Evolutionary conservation across 1,140 invertebrate species (phyloP), one percentile per base, ranked within the genome.

Genomic region (Magallana gigas): DNA sequence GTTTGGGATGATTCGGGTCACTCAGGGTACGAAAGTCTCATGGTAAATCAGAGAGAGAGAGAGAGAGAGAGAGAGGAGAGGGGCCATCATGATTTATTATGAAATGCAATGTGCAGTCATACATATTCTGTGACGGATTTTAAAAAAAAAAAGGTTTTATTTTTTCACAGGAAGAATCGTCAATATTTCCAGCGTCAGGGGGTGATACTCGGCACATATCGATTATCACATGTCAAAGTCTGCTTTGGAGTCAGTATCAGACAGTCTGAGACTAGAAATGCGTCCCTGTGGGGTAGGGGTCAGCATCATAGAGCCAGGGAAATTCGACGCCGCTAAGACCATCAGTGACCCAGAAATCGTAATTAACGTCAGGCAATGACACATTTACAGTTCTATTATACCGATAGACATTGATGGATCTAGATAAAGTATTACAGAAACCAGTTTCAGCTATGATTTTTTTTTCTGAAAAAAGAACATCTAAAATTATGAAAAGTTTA

Each of bases 151-250:
- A 36, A 3, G 36, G 36, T 48, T 23, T 23, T 23, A 23, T 48
- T 48, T 48, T 48, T 48, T 48, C 71, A 11, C 87, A 95, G 95
- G 95, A 68, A 95, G 97, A 89, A 95, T 98, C 60, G 96, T 98
- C 23, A 97, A 97, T 82, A 94, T 98, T 4, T 96, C 96, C 4
- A 98, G 97, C 92, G 97, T 98, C 91, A 98, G 97, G 94, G 96
- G 96, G 0, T 85, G 95, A 29, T 95, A 96, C 88, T 95, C 97
- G 1, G 94, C 98, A 16, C 97, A 97, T 56, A 94, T 96, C 0
- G 94, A 96, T 3, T 98, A 98, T 94, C 96, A 96, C 6, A 97
- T 97, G 1, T 97, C 97, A 0, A 98, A 98, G 95, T 96, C 96
- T 11, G 97, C 96, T 0, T 88, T 98, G 6, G 93, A 96, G 48